These are phyloP conservation scores for Spilarctia lutea DNA, from an alignment of 2,888 invertebrate genomes.

Conservation along the genomic window DNA sequence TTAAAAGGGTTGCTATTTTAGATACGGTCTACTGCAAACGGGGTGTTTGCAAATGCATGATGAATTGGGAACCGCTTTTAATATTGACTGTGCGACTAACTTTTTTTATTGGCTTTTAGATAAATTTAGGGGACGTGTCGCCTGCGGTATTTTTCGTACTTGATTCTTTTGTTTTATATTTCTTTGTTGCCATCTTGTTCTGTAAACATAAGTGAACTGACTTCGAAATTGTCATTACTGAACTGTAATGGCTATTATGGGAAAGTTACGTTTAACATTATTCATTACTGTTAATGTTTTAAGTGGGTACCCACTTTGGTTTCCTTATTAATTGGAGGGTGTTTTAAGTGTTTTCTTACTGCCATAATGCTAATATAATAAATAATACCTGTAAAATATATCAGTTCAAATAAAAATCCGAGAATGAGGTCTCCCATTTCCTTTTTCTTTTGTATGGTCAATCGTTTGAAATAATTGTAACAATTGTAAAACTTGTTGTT, in stretches of 20 bases:
- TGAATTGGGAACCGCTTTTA: constrained; percentile 13
- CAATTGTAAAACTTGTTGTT: background rate
- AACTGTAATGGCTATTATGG: background rate
- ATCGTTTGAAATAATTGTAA: no score
- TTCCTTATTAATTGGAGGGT: no score
- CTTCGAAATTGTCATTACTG: background rate
- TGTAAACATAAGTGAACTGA: background rate
- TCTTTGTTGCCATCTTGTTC: background rate
- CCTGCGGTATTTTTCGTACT: background rate
- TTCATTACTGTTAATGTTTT: no score
- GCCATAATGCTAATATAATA: no score
- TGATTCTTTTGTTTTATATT: background rate
- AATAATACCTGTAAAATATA: no score
- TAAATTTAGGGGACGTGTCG: background rate
- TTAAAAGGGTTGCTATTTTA: constrained; percentile 50
- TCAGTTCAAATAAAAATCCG: no score
- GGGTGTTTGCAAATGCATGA: constrained; percentile 35
- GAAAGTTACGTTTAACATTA: no score
- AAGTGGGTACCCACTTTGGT: no score
- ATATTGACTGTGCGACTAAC: constrained; percentile 15
- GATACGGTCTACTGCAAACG: constrained; percentile 27
- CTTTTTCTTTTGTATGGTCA: no score
- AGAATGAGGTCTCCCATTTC: no score
- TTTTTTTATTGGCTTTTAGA: constrained; percentile 8
- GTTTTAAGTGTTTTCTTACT: no score